Conservation (phyloP, 2,113 vertebrate genomes). For the Balaenoptera acutorostrata region DNA sequence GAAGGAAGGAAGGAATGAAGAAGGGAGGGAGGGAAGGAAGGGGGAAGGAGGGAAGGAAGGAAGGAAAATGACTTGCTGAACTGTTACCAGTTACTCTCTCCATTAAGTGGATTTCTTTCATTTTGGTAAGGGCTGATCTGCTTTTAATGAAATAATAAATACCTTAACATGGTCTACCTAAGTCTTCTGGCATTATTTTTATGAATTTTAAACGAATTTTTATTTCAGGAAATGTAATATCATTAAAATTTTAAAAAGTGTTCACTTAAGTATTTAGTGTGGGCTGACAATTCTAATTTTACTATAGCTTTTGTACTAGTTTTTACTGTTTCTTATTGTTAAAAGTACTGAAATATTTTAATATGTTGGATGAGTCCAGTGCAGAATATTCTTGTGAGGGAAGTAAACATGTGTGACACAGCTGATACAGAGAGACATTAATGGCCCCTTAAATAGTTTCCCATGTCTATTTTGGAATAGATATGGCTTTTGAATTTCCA, state of each 20-base stretch:
- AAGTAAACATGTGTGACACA: conserved; percentile 65
- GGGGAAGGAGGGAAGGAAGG: neutral
- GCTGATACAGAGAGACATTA: conserved; percentile 64
- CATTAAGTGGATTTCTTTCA: conserved; percentile 34
- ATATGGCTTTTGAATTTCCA: conserved; percentile 64
- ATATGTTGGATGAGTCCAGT: neutral
- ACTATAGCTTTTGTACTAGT: neutral
- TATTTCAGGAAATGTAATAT: conserved; percentile 27
- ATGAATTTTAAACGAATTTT: neutral
- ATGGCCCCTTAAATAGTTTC: conserved; percentile 57
- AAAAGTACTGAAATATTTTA: conserved; percentile 38
- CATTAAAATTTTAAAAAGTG: neutral
- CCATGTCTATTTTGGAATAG: conserved; percentile 70
- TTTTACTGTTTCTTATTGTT: conserved; percentile 19
- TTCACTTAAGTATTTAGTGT: neutral
- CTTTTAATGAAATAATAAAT: conserved; percentile 32
- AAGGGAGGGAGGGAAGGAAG: accelerated
- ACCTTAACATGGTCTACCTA: neutral
- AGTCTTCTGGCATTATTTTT: neutral
- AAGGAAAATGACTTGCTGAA: neutral
- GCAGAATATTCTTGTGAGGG: conserved; percentile 28
- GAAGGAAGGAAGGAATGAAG: accelerated
- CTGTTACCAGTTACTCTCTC: neutral
- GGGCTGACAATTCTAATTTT: conserved; percentile 13
- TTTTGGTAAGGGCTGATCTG: neutral